These are phyloP conservation scores for Macrostomum lignano DNA, from an alignment of 1,140 invertebrate species.

Conservation along the genomic window DNA sequence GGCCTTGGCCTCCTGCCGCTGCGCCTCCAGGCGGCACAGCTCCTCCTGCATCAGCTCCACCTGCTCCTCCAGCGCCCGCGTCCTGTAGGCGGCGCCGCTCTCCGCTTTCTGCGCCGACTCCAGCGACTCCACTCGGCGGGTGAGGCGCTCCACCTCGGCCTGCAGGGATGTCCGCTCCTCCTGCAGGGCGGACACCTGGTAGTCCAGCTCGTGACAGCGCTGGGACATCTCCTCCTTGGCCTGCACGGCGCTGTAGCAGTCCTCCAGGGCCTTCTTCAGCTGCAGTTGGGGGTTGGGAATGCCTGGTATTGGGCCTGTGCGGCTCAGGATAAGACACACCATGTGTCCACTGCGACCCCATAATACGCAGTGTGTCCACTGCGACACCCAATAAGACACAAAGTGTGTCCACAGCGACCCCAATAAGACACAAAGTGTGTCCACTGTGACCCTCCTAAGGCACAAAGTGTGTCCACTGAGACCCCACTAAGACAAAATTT, in stretches of 20 bases:
- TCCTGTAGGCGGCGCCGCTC: conserved; percentile 16
- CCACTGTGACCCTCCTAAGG: too few species aligned
- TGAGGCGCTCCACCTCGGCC: conserved; percentile 42
- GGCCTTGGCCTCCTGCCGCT: too few species aligned
- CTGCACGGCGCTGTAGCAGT: conserved; percentile 41
- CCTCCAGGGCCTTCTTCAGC: conserved; percentile 34
- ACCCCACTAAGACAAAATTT: too few species aligned
- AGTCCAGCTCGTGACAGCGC: conserved; percentile 54
- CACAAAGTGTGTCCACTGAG: too few species aligned
- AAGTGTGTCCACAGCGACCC: too few species aligned
- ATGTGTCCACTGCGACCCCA: neutral
- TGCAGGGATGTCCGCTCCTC: conserved; percentile 51
- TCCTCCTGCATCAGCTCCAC: conserved; percentile 49
- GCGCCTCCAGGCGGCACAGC: conserved; percentile 50
- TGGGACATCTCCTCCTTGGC: conserved; percentile 50
- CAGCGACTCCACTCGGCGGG: neutral
- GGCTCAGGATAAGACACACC: too few species aligned
- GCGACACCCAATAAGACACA: too few species aligned
- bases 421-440: too few species aligned
- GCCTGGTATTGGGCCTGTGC: too few species aligned
- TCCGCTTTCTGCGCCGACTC: neutral
- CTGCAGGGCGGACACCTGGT: conserved; percentile 41
- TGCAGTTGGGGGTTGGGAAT: conserved; percentile 17
- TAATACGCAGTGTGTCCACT: too few species aligned
- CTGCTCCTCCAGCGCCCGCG: conserved; percentile 36